Evolutionary conservation across 2,797 vertebrate genomes (phyloP).

Genomic region (Hydrophis major): DNA sequence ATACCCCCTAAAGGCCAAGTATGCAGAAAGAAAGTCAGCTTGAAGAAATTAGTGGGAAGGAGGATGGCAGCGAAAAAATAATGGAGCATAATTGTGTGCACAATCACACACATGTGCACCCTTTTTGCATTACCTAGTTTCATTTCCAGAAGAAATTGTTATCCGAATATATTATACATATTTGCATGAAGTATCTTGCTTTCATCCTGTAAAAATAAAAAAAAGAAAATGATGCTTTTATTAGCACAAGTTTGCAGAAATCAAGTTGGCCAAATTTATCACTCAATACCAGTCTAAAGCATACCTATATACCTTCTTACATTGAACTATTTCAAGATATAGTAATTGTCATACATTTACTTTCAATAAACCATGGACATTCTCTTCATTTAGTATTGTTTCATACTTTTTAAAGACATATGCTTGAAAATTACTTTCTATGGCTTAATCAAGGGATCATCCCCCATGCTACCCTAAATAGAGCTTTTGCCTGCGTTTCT

Average conservation of each 20-base stretch:
- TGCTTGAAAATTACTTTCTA: not conserved
- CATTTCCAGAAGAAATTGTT: not conserved
- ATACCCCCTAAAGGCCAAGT: not conserved
- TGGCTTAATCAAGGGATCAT: not conserved
- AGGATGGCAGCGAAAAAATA: not conserved
- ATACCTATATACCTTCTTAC: not conserved
- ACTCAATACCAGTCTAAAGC: not conserved
- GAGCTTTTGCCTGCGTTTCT: not conserved
- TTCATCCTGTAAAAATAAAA: not conserved
- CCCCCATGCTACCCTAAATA: not conserved
- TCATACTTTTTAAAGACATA: not conserved
- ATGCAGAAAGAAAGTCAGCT: not conserved
- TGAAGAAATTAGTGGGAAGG: not conserved
- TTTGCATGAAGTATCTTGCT: not conserved
- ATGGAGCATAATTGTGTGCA: not conserved
- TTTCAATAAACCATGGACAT: not conserved
- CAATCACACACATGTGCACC: not conserved
- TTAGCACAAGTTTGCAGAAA: not conserved
- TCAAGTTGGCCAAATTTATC: not conserved
- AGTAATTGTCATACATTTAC: not conserved
- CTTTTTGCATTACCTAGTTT: not conserved
- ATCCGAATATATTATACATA: not conserved
- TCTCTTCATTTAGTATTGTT: not conserved
- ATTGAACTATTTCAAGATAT: not conserved
- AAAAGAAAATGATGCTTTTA: constrained; percentile 2